phyloP scores from a whole-genome alignment of 1,140 invertebrate species.

The Choristoneura fumiferana region DNA sequence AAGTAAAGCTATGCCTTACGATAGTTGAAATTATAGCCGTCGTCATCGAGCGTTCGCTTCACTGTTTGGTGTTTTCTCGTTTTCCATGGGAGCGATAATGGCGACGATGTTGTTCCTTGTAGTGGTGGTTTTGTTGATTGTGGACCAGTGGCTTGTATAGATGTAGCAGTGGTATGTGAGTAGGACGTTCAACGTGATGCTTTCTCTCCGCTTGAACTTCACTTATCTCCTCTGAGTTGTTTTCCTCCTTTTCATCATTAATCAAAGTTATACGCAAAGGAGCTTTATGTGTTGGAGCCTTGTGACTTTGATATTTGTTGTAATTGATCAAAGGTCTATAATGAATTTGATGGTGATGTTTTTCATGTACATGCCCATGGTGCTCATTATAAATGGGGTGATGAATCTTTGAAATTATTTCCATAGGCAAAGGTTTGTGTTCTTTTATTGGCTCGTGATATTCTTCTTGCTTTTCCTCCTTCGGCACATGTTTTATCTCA shows the following conservation, averaged over 20 bases:
- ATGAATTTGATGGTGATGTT: too few relatives aligned
- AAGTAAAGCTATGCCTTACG: too few relatives aligned
- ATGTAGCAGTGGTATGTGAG: neutral
- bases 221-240: neutral
- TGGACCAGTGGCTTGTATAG: neutral
- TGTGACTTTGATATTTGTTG: too few relatives aligned
- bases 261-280: neutral
- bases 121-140: neutral
- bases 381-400: conserved; percentile 9
- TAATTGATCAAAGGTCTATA: too few relatives aligned
- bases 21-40: too few relatives aligned
- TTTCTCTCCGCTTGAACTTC: neutral
- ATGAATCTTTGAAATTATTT: neutral
- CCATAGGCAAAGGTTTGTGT: neutral
- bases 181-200: neutral
- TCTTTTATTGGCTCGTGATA: neutral
- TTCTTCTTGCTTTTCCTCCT: conserved; percentile 18
- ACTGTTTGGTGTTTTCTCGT: too few relatives aligned
- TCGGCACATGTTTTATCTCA: conserved; percentile 4
- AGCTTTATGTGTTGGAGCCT: too few relatives aligned
- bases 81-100: neutral
- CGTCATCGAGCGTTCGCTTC: too few relatives aligned
- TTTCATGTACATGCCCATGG: neutral
- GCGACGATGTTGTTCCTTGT: neutral
- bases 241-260: neutral